These are phyloP conservation scores for Numida meleagris DNA, from an alignment of 2,113 vertebrate genomes.

Conservation along the genomic window DNA sequence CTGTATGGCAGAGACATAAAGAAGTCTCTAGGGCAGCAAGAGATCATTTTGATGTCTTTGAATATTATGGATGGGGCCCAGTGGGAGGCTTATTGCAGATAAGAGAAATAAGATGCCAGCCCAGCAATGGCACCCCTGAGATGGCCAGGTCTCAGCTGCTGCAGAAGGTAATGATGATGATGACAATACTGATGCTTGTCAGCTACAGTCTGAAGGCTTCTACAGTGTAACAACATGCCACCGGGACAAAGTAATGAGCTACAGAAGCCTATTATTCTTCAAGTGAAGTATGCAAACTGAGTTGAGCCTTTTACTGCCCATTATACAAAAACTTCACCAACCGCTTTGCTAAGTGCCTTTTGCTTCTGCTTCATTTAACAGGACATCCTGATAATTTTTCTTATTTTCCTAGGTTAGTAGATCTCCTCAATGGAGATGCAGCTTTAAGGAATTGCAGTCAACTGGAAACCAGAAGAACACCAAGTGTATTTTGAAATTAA, in stretches of 20 bases:
- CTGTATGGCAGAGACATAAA: not conserved
- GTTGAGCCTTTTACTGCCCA: not conserved
- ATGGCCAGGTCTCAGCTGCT: not conserved
- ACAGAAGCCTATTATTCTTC: not conserved
- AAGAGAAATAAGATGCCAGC: not conserved
- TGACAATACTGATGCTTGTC: not conserved
- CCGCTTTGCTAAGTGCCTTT: not conserved
- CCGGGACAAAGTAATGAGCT: not conserved
- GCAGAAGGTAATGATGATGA: not conserved
- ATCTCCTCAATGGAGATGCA: not conserved
- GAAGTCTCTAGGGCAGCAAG: not conserved
- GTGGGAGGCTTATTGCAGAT: not conserved
- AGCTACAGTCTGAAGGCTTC: not conserved
- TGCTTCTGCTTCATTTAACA: not conserved
- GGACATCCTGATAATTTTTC: not conserved
- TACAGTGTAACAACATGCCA: not conserved
- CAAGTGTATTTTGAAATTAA: conserved; percentile 16
- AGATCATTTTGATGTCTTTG: not conserved
- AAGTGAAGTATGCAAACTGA: not conserved
- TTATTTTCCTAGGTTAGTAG: not conserved
- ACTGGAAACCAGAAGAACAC: conserved; percentile 1
- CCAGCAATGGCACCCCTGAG: not conserved
- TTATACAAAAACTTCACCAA: not conserved
- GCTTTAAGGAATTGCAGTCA: conserved; percentile 6
- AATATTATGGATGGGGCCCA: not conserved